Evolutionary conservation across 2,888 invertebrate species (phyloP).

Genomic region (Allophyes oxyacanthae): DNA sequence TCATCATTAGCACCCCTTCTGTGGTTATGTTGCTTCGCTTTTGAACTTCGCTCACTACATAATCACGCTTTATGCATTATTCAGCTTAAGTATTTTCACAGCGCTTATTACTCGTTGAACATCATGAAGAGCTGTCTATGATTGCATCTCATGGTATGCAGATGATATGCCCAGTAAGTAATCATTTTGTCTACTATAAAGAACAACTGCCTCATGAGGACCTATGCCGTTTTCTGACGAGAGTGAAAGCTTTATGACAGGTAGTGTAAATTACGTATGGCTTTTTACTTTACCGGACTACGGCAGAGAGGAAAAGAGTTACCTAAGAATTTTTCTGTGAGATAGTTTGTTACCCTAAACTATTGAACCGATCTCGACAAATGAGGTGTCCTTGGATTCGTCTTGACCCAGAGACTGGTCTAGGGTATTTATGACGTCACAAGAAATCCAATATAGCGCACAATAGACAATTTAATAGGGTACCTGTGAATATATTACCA

Average conservation of each 20-base stretch:
- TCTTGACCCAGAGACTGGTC: no score
- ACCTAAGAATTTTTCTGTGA: no score
- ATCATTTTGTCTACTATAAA: not conserved
- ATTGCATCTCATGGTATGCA: not conserved
- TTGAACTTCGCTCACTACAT: constrained; percentile 3
- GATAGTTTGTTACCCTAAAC: no score
- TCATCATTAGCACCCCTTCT: constrained; percentile 2
- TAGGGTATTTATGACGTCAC: no score
- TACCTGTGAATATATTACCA: no score
- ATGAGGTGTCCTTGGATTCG: no score
- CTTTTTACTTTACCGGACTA: no score
- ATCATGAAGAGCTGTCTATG: not conserved
- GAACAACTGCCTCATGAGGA: not conserved
- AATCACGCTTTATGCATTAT: constrained; percentile 6
- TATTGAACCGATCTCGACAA: no score
- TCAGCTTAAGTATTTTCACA: constrained; percentile 3
- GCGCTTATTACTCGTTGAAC: not conserved
- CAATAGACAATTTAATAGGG: no score
- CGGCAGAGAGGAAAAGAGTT: no score
- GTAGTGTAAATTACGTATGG: no score
- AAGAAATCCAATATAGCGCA: no score
- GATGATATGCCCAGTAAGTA: constrained; percentile 11
- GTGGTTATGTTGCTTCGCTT: constrained; percentile 6
- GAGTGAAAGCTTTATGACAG: not conserved
- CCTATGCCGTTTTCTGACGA: not conserved